Evolutionary conservation across 2,113 vertebrate species (phyloP).

Genomic region (Microtus oregoni): DNA sequence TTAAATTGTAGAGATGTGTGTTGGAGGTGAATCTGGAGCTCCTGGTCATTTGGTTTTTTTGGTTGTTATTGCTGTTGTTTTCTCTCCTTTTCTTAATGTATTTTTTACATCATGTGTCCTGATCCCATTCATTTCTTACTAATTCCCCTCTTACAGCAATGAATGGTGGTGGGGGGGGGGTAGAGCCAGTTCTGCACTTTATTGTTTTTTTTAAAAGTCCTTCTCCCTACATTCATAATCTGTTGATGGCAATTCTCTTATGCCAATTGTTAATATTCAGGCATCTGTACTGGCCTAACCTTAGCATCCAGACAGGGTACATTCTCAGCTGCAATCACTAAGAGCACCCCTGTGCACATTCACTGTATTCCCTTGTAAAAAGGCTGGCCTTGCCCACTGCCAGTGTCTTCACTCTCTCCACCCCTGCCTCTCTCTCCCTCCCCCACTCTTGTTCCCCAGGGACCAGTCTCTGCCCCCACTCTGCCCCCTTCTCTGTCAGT

Average conservation of each 20-base stretch:
- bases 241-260: neutral
- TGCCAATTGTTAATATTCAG: neutral
- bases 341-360: no score
- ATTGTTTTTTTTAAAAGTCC: neutral
- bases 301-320: no score
- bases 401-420: no score
- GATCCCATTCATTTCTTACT: neutral
- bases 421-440: no score
- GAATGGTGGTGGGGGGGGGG: no score
- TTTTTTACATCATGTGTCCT: neutral
- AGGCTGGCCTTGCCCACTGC: no score
- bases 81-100: neutral
- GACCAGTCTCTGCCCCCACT: no score
- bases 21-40: slow-evolving; percentile 26
- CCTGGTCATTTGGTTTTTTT: neutral
- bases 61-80: neutral
- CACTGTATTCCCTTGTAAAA: no score
- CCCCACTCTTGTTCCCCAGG: no score
- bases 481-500: no score
- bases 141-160: neutral
- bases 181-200: neutral
- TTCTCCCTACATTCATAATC: neutral
- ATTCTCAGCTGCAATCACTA: no score
- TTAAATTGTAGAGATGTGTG: slow-evolving; percentile 20
- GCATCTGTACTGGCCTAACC: no score